Base-by-base conservation (phyloP, 2,888 invertebrate species). In the Therioaphis trifolii region DNA sequence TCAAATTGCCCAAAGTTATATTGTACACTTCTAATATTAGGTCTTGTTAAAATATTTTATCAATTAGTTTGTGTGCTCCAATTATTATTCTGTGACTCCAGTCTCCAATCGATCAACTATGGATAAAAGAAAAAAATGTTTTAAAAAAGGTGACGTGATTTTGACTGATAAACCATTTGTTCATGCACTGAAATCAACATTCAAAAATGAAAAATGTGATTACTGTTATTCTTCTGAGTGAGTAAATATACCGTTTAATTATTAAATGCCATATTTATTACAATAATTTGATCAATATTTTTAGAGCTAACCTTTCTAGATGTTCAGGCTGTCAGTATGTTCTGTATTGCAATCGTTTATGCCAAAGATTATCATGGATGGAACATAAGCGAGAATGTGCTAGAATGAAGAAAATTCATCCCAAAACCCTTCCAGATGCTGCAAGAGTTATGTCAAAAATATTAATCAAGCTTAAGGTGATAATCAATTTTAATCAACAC, bases 271-370 rank as follows among this genome's bases (percentile, higher is more conserved):
- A 35, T 35, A 7, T 18, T 84, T 61, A 24, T 27, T n/a, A n/a
- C n/a, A 18, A 29, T 69, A 49, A 84, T 69, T 55, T 55, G 43
- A 46, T 18, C 18, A 55, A 82, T 35, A 14, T 66, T 68, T 91
- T 86, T 89, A 95, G 95, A 87, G 90, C 90, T 74, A 92, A 93
- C 87, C 90, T 95, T 74, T 89, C 92, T 40, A 94, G 94, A 89
- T 97, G 97, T 89, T 93, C 95, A 0, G 93, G 92, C 77, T 97
- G 97, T 89, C 92, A 93, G 84, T 94, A 93, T 87, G 93, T 95
- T 0, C 92, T 93, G 88, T 97, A 97, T 87, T 97, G 97, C 88
- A 93, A 93, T 86, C 91, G 92, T 76, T 88, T 88, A 55, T 97
- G 97, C 89, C 97, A 97, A 89, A 93, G 91, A 88, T 91, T 92